phyloP scores from a whole-genome alignment of 2,888 invertebrate species.

The Tipula lateralis region DNA sequence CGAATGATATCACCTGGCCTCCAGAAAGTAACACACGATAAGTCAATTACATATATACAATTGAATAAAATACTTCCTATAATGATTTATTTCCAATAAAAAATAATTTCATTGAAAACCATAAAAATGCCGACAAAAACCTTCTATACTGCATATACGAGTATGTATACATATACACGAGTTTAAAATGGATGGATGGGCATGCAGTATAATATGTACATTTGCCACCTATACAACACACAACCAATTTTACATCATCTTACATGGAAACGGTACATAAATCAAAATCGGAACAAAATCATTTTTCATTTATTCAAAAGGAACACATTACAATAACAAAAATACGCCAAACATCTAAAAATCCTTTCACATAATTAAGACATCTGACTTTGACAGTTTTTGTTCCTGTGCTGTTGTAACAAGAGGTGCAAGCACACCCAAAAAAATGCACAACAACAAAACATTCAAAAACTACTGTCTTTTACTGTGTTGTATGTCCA shows the following conservation, averaged over 20 bases:
- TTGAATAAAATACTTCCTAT: neutral
- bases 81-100: neutral
- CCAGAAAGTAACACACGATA: neutral
- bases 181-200: neutral
- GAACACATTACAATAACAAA: neutral
- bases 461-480: neutral
- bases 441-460: neutral
- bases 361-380: slow-evolving; percentile 19
- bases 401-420: neutral
- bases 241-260: neutral
- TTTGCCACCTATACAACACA: slow-evolving; percentile 15
- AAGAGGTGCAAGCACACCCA: neutral
- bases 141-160: neutral
- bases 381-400: slow-evolving; percentile 25
- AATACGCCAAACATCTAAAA: neutral
- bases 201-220: neutral
- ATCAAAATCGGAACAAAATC: slow-evolving; percentile 21
- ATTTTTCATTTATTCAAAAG: slow-evolving; percentile 25
- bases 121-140: neutral
- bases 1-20: neutral
- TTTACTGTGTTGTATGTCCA: neutral
- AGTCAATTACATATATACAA: neutral
- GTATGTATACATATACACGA: neutral
- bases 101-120: neutral
- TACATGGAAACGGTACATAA: neutral